Conservation (phyloP, 2,888 invertebrate species). For the Julus scandinavius region DNA sequence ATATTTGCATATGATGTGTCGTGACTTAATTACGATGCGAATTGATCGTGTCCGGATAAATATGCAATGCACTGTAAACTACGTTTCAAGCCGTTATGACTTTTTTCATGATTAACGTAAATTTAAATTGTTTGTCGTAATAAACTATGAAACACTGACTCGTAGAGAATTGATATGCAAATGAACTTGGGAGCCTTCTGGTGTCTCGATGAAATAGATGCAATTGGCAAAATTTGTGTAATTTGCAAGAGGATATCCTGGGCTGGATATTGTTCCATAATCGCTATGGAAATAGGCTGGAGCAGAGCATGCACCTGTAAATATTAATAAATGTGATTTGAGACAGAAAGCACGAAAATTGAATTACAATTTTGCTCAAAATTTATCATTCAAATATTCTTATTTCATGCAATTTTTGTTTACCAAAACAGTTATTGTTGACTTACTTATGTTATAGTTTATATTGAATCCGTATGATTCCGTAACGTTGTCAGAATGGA, state of each 20-base stretch:
- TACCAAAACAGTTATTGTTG: neutral
- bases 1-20: no score
- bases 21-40: no score
- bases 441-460: neutral
- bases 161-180: neutral
- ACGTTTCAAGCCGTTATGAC: no score
- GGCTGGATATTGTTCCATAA: constrained; percentile 9
- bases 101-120: neutral
- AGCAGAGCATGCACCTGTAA: neutral
- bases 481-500: neutral
- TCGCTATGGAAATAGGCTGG: neutral
- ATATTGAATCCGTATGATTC: neutral
- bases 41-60: no score
- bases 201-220: neutral
- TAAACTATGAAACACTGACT: neutral
- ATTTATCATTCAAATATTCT: no score
- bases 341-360: no score
- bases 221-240: constrained; percentile 7
- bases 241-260: neutral
- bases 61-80: neutral
- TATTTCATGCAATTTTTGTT: no score
- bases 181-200: neutral
- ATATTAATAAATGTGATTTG: no score
- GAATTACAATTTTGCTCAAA: no score
- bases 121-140: neutral